Evolutionary conservation across 1,140 invertebrate genomes (phyloP).

Genomic region (Bombus cullumanus): DNA sequence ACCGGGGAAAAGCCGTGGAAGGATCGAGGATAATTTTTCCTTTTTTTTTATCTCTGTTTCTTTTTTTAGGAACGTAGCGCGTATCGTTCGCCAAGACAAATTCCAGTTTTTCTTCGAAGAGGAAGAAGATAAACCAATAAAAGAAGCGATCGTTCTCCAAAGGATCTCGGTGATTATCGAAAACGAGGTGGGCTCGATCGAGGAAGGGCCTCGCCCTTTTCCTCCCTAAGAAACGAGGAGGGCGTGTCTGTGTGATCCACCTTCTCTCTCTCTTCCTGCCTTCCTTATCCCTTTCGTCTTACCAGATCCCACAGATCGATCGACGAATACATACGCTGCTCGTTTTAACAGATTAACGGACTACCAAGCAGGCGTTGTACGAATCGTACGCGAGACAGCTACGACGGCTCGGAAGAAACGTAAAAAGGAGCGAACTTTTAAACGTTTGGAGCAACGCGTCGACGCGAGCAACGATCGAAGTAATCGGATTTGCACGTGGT

Average conservation of each 20-base stretch:
- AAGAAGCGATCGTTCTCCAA: slow-evolving; percentile 22
- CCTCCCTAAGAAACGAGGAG: slow-evolving; percentile 47
- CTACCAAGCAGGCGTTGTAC: too few relatives aligned
- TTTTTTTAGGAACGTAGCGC: fast-evolving
- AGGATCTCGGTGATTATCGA: slow-evolving; percentile 62
- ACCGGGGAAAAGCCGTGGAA: too few relatives aligned
- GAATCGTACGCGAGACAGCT: too few relatives aligned
- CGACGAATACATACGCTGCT: not conserved
- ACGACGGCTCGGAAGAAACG: too few relatives aligned
- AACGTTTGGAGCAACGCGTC: too few relatives aligned
- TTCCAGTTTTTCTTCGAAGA: too few relatives aligned
- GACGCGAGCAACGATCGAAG: not conserved
- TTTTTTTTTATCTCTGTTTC: too few relatives aligned
- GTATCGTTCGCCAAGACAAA: not conserved
- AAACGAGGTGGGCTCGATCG: slow-evolving; percentile 49
- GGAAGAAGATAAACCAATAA: not conserved
- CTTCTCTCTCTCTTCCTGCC: not conserved
- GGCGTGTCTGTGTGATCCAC: slow-evolving; percentile 30
- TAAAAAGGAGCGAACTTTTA: too few relatives aligned
- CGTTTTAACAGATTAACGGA: too few relatives aligned
- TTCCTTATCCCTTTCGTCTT: not conserved
- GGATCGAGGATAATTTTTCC: too few relatives aligned
- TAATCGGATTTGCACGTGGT: not conserved
- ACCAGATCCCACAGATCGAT: not conserved
- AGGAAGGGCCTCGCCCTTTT: slow-evolving; percentile 46